These are phyloP conservation scores for Cephus pygmeus DNA, from an alignment of 2,888 invertebrate species.

Conservation along the genomic window DNA sequence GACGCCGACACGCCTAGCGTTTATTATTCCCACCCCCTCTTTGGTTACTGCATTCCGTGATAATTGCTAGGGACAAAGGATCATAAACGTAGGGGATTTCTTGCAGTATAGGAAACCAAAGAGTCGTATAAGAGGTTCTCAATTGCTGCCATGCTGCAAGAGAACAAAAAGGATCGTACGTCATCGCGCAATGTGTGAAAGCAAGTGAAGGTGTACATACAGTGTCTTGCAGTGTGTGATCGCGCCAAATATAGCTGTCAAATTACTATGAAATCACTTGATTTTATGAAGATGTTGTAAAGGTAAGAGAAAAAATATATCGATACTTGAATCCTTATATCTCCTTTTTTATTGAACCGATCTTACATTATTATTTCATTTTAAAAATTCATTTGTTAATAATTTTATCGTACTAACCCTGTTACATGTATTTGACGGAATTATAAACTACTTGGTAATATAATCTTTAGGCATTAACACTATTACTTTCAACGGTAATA, in stretches of 20 bases:
- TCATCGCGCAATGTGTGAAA: not conserved
- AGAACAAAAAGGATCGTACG: not conserved
- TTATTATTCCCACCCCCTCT: conserved; percentile 52
- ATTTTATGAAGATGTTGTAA: not conserved
- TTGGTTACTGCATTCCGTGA: conserved; percentile 24
- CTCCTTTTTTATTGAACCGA: not conserved
- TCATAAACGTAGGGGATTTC: not conserved
- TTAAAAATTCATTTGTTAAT: not conserved
- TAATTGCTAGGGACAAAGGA: conserved; percentile 3
- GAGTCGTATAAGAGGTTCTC: not conserved
- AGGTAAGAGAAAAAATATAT: not conserved
- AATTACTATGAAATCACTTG: not conserved
- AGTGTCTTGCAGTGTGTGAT: not conserved
- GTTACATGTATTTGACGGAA: not conserved
- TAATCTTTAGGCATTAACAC: not conserved
- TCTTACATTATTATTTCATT: not conserved
- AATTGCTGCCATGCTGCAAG: not conserved
- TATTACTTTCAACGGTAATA: not conserved
- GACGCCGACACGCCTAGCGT: conserved; percentile 61
- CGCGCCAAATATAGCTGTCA: not conserved
- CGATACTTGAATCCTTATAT: not conserved
- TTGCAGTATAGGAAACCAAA: not conserved
- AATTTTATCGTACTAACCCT: not conserved
- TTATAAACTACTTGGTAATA: not conserved
- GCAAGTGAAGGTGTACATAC: too few relatives aligned